Evolutionary conservation across 2,113 vertebrate genomes (phyloP).

Genomic region (Labeo rohita): DNA sequence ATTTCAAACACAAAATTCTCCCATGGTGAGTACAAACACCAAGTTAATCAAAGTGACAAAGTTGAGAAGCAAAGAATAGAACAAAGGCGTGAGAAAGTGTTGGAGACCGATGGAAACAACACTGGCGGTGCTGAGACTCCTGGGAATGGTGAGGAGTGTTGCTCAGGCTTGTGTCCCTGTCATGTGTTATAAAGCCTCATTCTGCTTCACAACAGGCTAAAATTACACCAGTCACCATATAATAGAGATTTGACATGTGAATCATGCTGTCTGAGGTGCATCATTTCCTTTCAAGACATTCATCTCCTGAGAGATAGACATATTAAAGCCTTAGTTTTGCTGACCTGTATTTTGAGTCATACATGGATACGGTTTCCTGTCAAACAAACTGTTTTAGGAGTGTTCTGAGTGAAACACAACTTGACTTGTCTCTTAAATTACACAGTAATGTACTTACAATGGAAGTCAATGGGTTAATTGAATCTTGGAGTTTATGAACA

Average conservation of each 20-base stretch:
- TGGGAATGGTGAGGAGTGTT: constrained; percentile 32
- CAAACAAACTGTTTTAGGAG: background rate
- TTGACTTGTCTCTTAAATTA: background rate
- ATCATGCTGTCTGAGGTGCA: constrained; percentile 34
- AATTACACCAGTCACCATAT: constrained; percentile 4
- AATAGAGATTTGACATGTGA: constrained; percentile 4
- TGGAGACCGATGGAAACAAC: background rate
- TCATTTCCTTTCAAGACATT: constrained; percentile 10
- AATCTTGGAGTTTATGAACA: background rate
- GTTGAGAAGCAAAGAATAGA: constrained; percentile 42
- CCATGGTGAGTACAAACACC: background rate
- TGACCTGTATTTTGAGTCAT: background rate
- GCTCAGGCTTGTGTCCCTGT: constrained; percentile 26
- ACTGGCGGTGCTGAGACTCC: constrained; percentile 19
- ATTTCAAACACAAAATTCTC: background rate
- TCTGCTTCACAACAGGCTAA: constrained; percentile 1
- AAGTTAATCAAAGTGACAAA: constrained; percentile 36
- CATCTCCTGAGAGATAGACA: constrained; percentile 1
- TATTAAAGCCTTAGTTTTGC: background rate
- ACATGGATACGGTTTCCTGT: background rate
- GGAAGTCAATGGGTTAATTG: background rate
- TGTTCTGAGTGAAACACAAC: background rate
- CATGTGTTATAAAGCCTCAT: constrained; percentile 14
- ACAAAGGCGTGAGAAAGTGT: constrained; percentile 23
- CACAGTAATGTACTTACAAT: background rate